Evolutionary conservation across 2,113 vertebrate species (phyloP), one percentile per base, ranked within the genome.

Genomic region (Atherinomorus stipes): DNA sequence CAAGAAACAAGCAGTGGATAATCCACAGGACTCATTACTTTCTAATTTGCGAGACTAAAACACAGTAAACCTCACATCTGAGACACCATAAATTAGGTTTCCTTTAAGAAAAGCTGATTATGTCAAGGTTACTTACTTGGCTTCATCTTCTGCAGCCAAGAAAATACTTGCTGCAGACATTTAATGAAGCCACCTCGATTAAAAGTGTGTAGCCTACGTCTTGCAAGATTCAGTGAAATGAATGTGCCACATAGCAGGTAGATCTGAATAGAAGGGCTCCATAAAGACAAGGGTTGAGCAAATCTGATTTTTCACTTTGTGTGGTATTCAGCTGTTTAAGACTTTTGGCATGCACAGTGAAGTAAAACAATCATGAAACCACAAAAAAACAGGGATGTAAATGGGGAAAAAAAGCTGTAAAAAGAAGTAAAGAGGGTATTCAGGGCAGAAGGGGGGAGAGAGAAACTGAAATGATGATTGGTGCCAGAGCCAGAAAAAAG

Each of bases 401-500:
- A 71, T 38, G 60, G 31, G 25, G 22, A 38, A 52, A 11, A 60
- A 56, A 45, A 2, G n/a, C 0, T 11, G 0, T 18, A 56, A 18
- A 40, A 66, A 62, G n/a, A 47, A 16, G 70, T 9, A 59, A 34
- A 45, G 23, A 21, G 49, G 56, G 56, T 40, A 54, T 45, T 18
- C 64, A 76, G 65, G 31, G 56, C 28, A 68, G 59, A 53, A 54
- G 69, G 25, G n/a, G 38, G 59, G 10, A 40, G 21, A 57, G 47
- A 53, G 50, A 77, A 80, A 60, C 42, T 49, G 47, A 67, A 80
- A 61, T 64, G 49, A 21, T 72, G 84, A 85, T 77, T 64, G 79
- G 81, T 71, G 76, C 65, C 56, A 57, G 68, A 82, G 73, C n/a
- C 73, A 68, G 81, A 74, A 81, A n/a, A 70, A 64, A 78, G 79